phyloP scores from a whole-genome alignment of 2,797 vertebrate genomes.

The Taeniopygia guttata region DNA sequence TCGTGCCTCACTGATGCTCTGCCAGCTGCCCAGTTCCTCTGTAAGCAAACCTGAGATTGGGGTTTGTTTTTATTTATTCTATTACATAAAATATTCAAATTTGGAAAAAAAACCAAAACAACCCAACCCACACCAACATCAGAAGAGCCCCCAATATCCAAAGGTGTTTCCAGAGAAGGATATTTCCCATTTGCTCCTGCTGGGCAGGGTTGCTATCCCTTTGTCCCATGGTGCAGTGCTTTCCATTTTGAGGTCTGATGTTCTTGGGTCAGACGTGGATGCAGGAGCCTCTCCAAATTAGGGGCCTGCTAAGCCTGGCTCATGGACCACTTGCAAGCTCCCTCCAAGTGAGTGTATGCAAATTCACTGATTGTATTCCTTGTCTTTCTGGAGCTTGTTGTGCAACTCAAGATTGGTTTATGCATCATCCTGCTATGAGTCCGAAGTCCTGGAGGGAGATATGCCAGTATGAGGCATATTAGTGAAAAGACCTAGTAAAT shows the following conservation, averaged over 20 bases:
- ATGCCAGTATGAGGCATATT: background rate
- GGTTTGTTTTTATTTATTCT: background rate
- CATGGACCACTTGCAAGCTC: background rate
- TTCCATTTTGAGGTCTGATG: background rate
- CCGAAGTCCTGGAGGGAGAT: background rate
- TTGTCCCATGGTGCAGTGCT: rapidly evolving
- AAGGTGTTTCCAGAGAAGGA: background rate
- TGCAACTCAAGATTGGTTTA: background rate
- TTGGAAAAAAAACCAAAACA: background rate
- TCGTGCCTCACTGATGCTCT: background rate
- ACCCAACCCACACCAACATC: background rate
- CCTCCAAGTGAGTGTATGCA: background rate
- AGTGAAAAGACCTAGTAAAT: background rate
- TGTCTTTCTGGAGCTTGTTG: background rate
- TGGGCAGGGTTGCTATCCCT: background rate
- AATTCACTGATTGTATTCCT: background rate
- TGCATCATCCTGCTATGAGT: background rate
- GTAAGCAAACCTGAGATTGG: background rate
- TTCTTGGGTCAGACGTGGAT: background rate
- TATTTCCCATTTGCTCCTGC: background rate
- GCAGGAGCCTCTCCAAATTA: background rate
- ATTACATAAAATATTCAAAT: background rate
- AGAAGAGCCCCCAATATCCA: background rate
- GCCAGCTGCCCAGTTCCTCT: background rate
- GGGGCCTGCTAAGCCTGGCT: background rate